A percentile compares a stretch with the other conserved stretches of the same genome.
Conservation (phyloP, 1,140 invertebrate species). For the Coelopa frigida region DNA sequence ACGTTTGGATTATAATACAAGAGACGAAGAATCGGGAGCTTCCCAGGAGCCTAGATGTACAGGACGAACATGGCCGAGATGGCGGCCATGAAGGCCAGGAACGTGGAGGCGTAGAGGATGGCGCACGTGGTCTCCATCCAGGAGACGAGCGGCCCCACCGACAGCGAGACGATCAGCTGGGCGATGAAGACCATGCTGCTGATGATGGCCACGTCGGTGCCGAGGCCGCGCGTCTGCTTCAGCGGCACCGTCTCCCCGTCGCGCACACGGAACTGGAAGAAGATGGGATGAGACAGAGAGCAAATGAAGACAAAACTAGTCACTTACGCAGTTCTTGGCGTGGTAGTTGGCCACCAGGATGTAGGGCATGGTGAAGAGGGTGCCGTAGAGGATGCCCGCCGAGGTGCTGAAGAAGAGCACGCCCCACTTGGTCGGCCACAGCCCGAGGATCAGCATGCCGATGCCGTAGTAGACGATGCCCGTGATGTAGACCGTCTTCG, state of each 20-base stretch:
- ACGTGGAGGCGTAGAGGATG: constrained; percentile 60
- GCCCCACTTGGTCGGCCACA: constrained; percentile 56
- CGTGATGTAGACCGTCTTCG: constrained; percentile 63
- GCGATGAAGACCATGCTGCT: constrained; percentile 77
- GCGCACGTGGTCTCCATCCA: constrained; percentile 62
- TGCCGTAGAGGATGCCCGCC: constrained; percentile 78
- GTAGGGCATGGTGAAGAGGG: constrained; percentile 80
- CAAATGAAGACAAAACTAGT: constrained; percentile 1
- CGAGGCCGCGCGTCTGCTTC: constrained; percentile 59
- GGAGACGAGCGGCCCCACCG: constrained; percentile 62
- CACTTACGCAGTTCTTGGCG: constrained; percentile 58
- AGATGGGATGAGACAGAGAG: constrained; percentile 1
- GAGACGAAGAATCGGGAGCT: background rate
- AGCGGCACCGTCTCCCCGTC: constrained; percentile 45
- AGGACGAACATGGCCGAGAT: constrained; percentile 63
- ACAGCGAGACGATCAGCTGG: constrained; percentile 67
- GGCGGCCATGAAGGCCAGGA: constrained; percentile 64
- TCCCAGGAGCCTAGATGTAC: too few species aligned
- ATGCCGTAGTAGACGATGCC: constrained; percentile 66
- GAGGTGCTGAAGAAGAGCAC: constrained; percentile 66
- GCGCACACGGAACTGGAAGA: constrained; percentile 48
- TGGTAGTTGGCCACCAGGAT: constrained; percentile 78
- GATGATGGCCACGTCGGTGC: constrained; percentile 74
- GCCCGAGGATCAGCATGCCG: constrained; percentile 69
- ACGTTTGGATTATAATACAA: too few species aligned